Conservation (phyloP, 1,140 invertebrate genomes). For the Dendrolimus kikuchii region DNA sequence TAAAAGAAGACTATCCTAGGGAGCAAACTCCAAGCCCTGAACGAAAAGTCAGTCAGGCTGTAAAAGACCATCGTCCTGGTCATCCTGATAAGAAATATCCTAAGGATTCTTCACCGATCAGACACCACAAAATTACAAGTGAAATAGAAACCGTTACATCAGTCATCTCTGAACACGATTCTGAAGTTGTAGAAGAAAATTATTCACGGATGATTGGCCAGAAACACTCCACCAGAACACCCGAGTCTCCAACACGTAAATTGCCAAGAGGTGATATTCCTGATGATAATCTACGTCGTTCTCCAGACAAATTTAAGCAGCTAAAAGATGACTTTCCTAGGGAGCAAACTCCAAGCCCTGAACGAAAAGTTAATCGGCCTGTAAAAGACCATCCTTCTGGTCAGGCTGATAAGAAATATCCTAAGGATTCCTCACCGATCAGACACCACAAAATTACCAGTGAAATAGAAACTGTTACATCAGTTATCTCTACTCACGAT, state of each 20-base stretch:
- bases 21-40: neutral
- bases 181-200: neutral
- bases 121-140: slow-evolving; percentile 1
- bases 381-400: too few species aligned
- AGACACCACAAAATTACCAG: neutral
- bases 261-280: neutral
- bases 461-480: neutral
- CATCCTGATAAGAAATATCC: slow-evolving; percentile 6
- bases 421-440: slow-evolving; percentile 1
- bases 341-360: neutral
- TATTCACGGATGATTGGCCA: neutral
- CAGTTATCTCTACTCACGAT: neutral
- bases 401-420: neutral
- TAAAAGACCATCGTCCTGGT: neutral
- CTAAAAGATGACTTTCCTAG: neutral
- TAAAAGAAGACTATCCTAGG: neutral
- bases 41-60: neutral
- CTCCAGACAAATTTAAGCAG: neutral
- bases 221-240: slow-evolving; percentile 4
- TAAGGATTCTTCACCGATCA: slow-evolving; percentile 1
- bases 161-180: slow-evolving; percentile 6
- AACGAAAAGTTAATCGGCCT: neutral
- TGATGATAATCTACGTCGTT: neutral
- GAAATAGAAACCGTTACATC: slow-evolving; percentile 8
- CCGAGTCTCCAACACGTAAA: slow-evolving; percentile 10